Percentiles rank a stretch among this genome's conserved stretches.
These are phyloP conservation scores for Rhinella marina DNA, from an alignment of 2,797 vertebrate species.

Conservation along the genomic window DNA sequence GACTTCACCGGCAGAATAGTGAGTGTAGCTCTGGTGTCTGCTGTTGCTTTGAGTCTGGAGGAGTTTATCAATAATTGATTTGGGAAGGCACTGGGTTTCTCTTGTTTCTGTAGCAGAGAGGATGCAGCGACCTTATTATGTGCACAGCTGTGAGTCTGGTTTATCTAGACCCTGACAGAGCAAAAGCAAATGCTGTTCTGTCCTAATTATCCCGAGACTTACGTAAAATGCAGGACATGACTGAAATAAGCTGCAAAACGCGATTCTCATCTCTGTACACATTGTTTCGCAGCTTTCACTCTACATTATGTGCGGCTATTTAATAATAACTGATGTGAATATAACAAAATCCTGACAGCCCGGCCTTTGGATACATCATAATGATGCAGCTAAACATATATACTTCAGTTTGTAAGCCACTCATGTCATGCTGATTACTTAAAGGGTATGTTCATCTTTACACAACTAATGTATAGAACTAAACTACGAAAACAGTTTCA, in stretches of 20 bases:
- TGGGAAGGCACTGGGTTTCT: conserved; percentile 26
- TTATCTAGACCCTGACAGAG: conserved; percentile 28
- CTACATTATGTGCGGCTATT: background rate
- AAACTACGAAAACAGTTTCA: too few species aligned
- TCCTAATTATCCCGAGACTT: conserved; percentile 2
- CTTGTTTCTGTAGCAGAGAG: conserved; percentile 18
- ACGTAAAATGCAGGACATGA: background rate
- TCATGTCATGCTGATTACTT: too few species aligned
- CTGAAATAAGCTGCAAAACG: background rate
- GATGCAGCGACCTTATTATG: conserved; percentile 30
- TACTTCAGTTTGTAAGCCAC: background rate
- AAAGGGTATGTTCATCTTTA: too few species aligned
- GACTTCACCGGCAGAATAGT: too few species aligned
- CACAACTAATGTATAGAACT: too few species aligned
- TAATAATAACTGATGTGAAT: background rate
- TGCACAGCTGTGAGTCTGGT: conserved; percentile 36
- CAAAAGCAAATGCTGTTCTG: background rate
- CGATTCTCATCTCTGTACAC: background rate
- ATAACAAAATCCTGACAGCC: background rate
- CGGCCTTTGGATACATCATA: background rate
- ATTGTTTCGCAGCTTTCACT: background rate
- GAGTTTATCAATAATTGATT: conserved; percentile 52
- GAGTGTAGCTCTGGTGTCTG: background rate
- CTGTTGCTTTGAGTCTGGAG: conserved; percentile 23
- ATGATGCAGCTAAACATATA: background rate